Base-by-base conservation (phyloP, 2,888 invertebrate genomes). In the Nymphalis c-album region DNA sequence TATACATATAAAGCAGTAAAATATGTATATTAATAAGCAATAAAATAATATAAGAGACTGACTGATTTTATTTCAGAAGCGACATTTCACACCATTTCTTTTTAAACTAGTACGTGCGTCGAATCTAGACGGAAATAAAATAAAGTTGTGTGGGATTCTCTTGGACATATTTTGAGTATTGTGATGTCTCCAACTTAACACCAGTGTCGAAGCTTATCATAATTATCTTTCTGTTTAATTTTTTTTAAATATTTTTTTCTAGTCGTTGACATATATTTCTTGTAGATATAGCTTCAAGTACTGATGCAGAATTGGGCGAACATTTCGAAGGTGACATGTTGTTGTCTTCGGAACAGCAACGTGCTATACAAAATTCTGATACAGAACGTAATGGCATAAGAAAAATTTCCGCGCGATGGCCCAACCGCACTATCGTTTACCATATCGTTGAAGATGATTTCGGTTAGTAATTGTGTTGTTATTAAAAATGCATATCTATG, bases 241-340 rank as follows among this genome's bases (percentile, higher is more conserved):
- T 13, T 4, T n/a, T 13, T 40, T 40, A 4, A 40, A 0, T 10
- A 4, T 0, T 40, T 4, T 13, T 13, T 40, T 4, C 3, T 40
- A 13, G 10, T 40, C 1, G 3, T 13, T 40, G 10, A 40, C 13
- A 40, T 10, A 40, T 13, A 10, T 40, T 40, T 26, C 31, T 50
- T 47, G 31, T 60, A 8, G 47, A 51, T 58, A 0, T 63, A 70
- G 71, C 20, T 64, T 62, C 59, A 48, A 71, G 61, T 63, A 35
- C 68, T 60, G 74, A 71, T 70, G 83, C 78, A 48, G 91, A 91
- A 75, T 78, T 85, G 17, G 92, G 92, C 20, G 82, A 88, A 8
- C 78, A 89, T 68, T 93, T 93, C 71, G 93, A 93, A 78, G 93
- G 93, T 3, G 93, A 93, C 67, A 93, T 93, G 83, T 6, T 93